These are phyloP conservation scores for Delphinapterus leucas DNA, from an alignment of 2,113 vertebrate species.

Conservation along the genomic window DNA sequence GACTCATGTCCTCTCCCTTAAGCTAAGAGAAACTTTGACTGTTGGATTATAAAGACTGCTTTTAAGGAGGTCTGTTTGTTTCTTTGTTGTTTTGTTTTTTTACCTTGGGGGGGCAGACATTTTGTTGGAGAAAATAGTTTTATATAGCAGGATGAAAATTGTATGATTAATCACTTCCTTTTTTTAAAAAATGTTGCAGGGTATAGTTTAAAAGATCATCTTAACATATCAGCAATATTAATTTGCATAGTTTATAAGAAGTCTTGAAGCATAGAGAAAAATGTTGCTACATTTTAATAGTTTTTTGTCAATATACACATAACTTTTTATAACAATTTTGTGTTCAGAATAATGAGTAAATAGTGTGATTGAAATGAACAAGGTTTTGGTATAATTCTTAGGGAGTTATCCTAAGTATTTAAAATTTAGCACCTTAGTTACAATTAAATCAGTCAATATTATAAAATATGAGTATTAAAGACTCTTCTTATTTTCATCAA, in stretches of 20 bases:
- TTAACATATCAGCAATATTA: background rate
- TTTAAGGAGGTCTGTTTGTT: background rate
- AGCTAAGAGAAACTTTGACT: background rate
- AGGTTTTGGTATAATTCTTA: background rate
- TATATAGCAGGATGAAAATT: constrained; percentile 12
- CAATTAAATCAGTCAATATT: background rate
- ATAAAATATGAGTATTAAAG: background rate
- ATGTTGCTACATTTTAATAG: background rate
- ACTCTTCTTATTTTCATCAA: background rate
- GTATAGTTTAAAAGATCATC: background rate
- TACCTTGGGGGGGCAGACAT: background rate
- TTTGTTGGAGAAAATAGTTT: background rate
- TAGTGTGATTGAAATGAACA: background rate
- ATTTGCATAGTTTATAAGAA: background rate
- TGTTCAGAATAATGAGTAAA: background rate
- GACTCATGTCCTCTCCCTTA: background rate
- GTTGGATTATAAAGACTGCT: background rate
- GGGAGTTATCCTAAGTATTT: background rate
- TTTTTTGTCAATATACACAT: background rate
- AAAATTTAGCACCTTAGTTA: background rate
- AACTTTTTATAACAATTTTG: constrained; percentile 18
- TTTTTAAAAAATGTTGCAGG: background rate
- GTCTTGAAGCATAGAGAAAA: background rate
- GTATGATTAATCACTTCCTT: background rate
- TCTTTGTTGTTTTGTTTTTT: background rate